Base-by-base conservation (phyloP, 2,888 invertebrate genomes). In the Mythimna impura region DNA sequence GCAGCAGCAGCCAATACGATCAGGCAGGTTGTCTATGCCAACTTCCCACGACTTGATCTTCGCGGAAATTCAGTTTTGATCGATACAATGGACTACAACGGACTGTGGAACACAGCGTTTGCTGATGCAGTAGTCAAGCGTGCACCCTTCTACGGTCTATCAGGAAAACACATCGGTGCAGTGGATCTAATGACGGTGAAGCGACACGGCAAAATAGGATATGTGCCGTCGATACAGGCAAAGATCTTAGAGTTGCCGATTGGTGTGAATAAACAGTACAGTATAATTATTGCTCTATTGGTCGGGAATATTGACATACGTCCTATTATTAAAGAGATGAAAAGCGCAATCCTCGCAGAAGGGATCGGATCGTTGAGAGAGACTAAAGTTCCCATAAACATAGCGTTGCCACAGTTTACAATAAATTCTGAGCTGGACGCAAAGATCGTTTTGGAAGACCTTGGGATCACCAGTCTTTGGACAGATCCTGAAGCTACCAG, bases 191-290 rank as follows among this genome's bases (percentile, higher is more conserved):
- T 85, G 85, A 78, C 47, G n/a, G 36, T 84, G 25, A 85, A 74
- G 36, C 71, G 71, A 36, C 70, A 17, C 6, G 78, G 43, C 3
- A 80, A 52, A 34, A 65, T 86, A 22, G 85, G 84, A 40, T 85
- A 76, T 25, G 6, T 70, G 1, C 30, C 71, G 10, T 34, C 55
- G 8, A 0, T 78, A 25, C 60, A 80, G 22, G 62, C 80, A 0
- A 88, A 81, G 66, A 22, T 87, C 0, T 58, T 89, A 10, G 86
- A 87, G 69, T 8, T 89, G 3, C 87, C 88, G 4, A 71, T 88
- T 3, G 89, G 88, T 0, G 60, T 40, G 2, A 76, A 86, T 60
- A 65, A 66, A 1, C 73, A 72, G 8, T 88, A 86, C 5, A 70
- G 65, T 47, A 79, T 88, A 65, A 3, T 88, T 0, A 62, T 89